Evolutionary conservation across 2,113 vertebrate genomes (phyloP).

Genomic region (Cinclus mexicanus): DNA sequence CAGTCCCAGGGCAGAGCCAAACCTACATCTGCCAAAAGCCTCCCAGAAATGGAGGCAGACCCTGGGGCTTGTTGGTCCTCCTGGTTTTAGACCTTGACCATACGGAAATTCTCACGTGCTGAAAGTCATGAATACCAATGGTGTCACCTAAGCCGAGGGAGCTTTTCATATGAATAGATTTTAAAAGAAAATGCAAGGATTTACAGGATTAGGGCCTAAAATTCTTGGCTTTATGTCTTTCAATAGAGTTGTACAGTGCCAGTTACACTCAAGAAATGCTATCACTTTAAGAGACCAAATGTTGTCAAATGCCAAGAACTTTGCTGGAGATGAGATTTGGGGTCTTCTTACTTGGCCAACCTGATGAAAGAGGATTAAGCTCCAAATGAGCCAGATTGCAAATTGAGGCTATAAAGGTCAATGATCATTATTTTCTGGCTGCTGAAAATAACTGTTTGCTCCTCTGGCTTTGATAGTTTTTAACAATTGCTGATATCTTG

Average conservation of each 20-base stretch:
- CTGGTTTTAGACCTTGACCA: neutral
- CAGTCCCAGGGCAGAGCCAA: neutral
- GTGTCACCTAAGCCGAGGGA: neutral
- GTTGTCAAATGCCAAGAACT: neutral
- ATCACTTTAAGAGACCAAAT: neutral
- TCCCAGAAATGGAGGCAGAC: neutral
- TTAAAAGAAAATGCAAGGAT: constrained; percentile 1
- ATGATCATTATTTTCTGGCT: neutral
- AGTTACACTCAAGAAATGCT: neutral
- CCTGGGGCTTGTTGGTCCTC: neutral
- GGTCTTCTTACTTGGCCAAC: neutral
- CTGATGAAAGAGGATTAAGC: neutral
- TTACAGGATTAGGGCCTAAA: constrained; percentile 11
- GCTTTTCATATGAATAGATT: neutral
- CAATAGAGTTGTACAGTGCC: neutral
- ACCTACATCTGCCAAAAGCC: neutral
- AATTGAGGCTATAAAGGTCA: neutral
- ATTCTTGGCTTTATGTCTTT: constrained; percentile 22
- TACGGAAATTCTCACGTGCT: accelerated
- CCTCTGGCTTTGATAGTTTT: neutral
- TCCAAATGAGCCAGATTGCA: neutral
- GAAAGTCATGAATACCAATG: neutral
- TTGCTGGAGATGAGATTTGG: neutral
- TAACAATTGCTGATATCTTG: neutral
- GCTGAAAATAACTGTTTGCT: neutral